phyloP scores from a whole-genome alignment of 2,797 vertebrate species.

The Galagoides demidoff region DNA sequence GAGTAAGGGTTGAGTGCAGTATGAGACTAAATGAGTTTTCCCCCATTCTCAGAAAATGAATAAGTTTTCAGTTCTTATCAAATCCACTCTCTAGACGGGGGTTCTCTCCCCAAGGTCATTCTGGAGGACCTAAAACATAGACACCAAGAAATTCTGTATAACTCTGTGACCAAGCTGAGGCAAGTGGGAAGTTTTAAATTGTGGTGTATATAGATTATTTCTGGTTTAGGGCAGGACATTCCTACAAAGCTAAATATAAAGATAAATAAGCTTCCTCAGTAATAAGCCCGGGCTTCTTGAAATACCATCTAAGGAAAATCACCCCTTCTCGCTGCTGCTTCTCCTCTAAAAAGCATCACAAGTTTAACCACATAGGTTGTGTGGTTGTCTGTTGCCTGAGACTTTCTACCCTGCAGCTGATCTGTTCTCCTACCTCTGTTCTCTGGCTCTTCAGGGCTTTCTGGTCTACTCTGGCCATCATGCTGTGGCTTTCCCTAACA shows the following conservation, averaged over 20 bases:
- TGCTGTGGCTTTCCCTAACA: background rate
- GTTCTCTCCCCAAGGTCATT: background rate
- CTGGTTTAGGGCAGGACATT: background rate
- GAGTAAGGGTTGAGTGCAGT: background rate
- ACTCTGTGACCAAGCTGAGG: background rate
- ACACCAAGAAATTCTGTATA: background rate
- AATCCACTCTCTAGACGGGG: background rate
- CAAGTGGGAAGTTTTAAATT: background rate
- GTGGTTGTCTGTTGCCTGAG: background rate
- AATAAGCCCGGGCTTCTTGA: background rate
- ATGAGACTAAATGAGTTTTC: background rate
- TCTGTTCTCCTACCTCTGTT: background rate
- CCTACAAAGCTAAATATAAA: background rate
- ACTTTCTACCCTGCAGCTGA: background rate
- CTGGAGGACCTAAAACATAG: background rate
- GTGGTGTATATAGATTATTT: fast-evolving
- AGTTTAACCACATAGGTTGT: background rate
- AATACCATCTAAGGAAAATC: background rate
- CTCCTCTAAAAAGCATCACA: background rate
- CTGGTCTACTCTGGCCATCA: background rate
- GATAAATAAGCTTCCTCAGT: background rate
- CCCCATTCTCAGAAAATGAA: background rate
- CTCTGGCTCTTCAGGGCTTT: background rate
- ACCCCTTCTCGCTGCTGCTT: background rate
- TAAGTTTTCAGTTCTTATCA: background rate